Conservation (phyloP, 2,797 vertebrate genomes). For the Artibeus lituratus region DNA sequence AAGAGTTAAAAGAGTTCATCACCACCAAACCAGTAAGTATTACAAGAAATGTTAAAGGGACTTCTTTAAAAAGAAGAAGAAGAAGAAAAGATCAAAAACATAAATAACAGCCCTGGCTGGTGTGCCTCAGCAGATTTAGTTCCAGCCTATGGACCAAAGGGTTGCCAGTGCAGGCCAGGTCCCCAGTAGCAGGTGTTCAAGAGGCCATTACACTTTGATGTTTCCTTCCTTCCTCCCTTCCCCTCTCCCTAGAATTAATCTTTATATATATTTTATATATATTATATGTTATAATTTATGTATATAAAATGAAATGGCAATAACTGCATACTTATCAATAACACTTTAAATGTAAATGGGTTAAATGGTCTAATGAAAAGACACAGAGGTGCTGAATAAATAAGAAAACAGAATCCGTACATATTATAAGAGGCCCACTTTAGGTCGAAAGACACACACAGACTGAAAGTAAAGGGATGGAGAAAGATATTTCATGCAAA, state of each 20-base stretch:
- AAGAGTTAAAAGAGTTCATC: background rate
- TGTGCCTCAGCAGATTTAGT: too few relatives aligned
- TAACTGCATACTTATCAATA: background rate
- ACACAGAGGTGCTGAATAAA: background rate
- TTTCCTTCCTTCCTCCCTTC: too few relatives aligned
- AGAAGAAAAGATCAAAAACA: background rate
- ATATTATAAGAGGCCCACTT: background rate
- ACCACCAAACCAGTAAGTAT: background rate
- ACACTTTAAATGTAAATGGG: background rate
- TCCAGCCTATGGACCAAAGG: too few relatives aligned
- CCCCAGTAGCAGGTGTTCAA: too few relatives aligned
- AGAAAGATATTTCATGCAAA: background rate
- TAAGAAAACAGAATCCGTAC: background rate
- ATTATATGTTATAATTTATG: too few relatives aligned
- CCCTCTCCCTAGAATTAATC: too few relatives aligned
- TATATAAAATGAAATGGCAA: background rate
- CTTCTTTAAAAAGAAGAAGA: background rate
- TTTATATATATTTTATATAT: too few relatives aligned
- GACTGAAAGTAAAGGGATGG: background rate
- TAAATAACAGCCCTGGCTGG: background rate
- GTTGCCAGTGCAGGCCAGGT: too few relatives aligned
- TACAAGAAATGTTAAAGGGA: background rate
- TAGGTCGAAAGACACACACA: background rate
- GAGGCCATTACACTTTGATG: too few relatives aligned
- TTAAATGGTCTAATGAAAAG: background rate